These are phyloP conservation scores for Rutpela maculata DNA, from an alignment of 2,888 invertebrate genomes.

Conservation along the genomic window DNA sequence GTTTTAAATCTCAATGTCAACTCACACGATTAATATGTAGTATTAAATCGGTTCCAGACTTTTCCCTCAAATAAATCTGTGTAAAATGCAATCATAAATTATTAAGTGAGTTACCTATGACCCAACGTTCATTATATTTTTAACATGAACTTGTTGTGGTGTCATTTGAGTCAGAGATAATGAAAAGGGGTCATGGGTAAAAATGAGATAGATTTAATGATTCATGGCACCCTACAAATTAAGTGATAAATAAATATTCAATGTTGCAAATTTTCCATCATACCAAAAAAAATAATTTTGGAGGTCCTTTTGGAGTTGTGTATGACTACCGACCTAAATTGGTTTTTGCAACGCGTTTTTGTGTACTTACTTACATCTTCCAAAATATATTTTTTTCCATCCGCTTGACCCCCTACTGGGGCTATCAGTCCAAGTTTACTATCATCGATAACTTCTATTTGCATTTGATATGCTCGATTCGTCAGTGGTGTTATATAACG, in stretches of 20 bases:
- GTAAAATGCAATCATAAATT: too few species aligned
- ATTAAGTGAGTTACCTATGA: too few species aligned
- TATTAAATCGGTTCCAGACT: too few species aligned
- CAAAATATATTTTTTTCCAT: conserved; percentile 50
- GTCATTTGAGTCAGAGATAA: neutral
- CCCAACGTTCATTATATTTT: too few species aligned
- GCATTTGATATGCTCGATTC: conserved; percentile 30
- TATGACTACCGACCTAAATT: conserved; percentile 33
- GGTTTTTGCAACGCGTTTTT: conserved; percentile 12
- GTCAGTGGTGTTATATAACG: neutral
- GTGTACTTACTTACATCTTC: conserved; percentile 54
- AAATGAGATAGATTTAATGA: neutral
- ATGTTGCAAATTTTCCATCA: neutral
- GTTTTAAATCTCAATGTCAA: too few species aligned
- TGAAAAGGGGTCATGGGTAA: neutral
- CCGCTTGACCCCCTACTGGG: conserved; percentile 50
- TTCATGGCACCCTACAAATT: neutral
- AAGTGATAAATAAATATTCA: neutral
- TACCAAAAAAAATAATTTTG: neutral
- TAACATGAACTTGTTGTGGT: neutral
- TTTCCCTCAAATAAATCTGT: too few species aligned
- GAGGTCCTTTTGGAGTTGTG: neutral
- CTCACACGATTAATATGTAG: too few species aligned
- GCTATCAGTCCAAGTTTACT: conserved; percentile 35
- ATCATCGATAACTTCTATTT: conserved; percentile 41